Evolutionary conservation across 2,113 vertebrate genomes (phyloP).

Genomic region (Scartelaos histophorus): DNA sequence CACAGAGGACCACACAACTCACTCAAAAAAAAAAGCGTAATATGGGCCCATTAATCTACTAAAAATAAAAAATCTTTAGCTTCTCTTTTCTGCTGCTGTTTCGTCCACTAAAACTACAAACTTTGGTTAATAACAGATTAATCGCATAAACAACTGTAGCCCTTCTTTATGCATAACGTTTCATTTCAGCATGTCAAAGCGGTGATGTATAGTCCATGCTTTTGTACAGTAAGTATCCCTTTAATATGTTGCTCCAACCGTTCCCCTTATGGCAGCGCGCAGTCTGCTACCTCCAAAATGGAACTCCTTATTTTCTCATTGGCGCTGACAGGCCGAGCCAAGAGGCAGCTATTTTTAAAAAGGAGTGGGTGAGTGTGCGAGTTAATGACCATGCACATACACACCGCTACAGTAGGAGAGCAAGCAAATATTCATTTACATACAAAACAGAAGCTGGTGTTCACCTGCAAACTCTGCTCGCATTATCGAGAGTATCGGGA

Average conservation of each 20-base stretch:
- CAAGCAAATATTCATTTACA: constrained; percentile 30
- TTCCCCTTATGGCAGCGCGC: constrained; percentile 64
- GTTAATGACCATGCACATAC: constrained; percentile 67
- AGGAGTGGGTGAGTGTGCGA: constrained; percentile 70
- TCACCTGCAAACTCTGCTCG: constrained; percentile 27
- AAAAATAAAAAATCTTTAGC: no score
- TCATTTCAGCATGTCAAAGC: background rate
- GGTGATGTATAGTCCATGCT: background rate
- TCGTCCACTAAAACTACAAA: no score
- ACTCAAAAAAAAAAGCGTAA: no score
- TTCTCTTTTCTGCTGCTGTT: no score
- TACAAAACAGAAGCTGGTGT: constrained; percentile 26
- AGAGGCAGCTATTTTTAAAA: constrained; percentile 79
- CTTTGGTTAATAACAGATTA: no score
- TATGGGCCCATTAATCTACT: no score
- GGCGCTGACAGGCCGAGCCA: constrained; percentile 73
- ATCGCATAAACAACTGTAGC: no score
- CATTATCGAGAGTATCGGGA: constrained; percentile 15
- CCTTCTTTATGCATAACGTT: background rate
- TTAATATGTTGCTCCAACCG: constrained; percentile 27
- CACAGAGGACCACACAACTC: no score
- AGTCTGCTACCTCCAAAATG: constrained; percentile 64
- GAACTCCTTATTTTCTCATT: constrained; percentile 72
- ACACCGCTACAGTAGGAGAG: constrained; percentile 5
- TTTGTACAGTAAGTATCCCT: background rate